Conservation (phyloP, 2,113 vertebrate species). For the Centropus unirufus region DNA sequence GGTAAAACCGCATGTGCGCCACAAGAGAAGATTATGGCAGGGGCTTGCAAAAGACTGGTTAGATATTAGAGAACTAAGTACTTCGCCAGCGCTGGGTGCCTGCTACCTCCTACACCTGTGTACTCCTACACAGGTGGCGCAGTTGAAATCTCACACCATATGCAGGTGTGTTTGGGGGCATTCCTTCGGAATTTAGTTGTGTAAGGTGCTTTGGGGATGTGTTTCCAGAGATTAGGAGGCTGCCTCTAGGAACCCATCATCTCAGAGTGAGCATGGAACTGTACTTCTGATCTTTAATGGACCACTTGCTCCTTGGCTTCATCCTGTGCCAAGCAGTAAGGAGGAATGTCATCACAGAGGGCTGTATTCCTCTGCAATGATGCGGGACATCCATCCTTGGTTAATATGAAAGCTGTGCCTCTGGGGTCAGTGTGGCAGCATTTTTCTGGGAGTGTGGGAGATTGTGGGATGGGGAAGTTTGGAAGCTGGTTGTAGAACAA, state of each 20-base stretch:
- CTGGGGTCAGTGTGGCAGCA: neutral
- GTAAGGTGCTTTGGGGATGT: neutral
- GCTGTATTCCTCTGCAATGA: neutral
- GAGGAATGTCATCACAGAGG: neutral
- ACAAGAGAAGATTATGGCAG: neutral
- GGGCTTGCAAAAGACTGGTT: neutral
- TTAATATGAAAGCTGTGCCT: neutral
- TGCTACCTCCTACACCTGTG: neutral
- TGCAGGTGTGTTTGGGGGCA: neutral
- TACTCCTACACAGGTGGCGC: too few species aligned
- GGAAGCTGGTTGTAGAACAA: neutral
- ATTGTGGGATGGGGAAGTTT: neutral
- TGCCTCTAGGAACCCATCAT: neutral
- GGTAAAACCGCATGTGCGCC: neutral
- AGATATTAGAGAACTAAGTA: neutral
- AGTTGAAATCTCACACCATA: neutral
- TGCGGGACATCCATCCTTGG: neutral
- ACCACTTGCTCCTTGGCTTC: neutral
- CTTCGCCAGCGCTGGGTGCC: accelerated
- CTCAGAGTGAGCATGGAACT: neutral
- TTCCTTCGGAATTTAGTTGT: neutral
- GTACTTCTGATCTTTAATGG: neutral
- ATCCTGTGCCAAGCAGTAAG: neutral
- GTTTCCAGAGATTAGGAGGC: neutral
- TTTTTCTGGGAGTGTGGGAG: neutral